Evolutionary conservation across 2,797 vertebrate genomes (phyloP).

Genomic region (Falco columbarius): DNA sequence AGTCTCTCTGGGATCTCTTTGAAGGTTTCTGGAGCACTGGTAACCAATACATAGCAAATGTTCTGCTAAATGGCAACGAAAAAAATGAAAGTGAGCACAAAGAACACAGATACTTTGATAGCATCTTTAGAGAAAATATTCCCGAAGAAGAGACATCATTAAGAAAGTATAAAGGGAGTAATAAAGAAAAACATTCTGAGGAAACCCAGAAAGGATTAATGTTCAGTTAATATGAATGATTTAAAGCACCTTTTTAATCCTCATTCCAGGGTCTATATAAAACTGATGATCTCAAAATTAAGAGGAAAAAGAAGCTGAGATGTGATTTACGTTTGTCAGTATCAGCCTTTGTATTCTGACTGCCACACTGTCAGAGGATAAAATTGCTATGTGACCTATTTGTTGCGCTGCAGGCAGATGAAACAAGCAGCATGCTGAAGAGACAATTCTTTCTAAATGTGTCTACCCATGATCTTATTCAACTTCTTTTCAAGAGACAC

Average conservation of each 20-base stretch:
- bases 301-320: background rate
- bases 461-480: background rate
- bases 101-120: background rate
- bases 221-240: background rate
- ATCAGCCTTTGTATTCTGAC: background rate
- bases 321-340: background rate
- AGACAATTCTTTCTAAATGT: background rate
- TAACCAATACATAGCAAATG: background rate
- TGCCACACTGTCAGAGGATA: background rate
- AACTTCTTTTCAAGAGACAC: background rate
- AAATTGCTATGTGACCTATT: background rate
- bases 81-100: background rate
- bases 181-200: background rate
- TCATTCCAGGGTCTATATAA: background rate
- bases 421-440: background rate
- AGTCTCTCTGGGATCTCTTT: background rate
- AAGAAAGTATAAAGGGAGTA: background rate
- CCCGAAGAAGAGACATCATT: background rate
- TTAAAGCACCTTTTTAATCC: background rate
- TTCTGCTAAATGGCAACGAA: background rate
- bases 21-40: background rate
- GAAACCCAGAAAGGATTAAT: background rate
- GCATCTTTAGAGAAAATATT: background rate
- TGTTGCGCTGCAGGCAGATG: background rate
- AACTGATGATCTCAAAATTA: background rate